phyloP scores from a whole-genome alignment of 2,113 vertebrate genomes.

The Sapayoa aenigma region DNA sequence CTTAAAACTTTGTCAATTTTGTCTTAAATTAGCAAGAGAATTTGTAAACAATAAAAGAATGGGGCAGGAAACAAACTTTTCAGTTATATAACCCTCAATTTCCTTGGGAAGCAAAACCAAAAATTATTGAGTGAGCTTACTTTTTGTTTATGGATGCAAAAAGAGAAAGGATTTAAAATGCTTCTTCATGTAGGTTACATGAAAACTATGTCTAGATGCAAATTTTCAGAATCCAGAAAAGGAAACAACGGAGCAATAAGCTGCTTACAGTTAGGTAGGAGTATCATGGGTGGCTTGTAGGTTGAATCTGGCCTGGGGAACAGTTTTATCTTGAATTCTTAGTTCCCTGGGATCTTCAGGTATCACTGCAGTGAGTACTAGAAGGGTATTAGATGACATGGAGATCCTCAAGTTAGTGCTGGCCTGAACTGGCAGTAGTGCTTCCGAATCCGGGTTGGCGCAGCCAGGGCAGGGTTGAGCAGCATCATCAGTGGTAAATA shows the following conservation, averaged over 20 bases:
- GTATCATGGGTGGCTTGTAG: neutral
- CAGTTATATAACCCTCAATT: neutral
- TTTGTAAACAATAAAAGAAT: neutral
- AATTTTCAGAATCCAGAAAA: neutral
- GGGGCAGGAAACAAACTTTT: neutral
- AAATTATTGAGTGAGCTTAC: neutral
- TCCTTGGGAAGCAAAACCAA: neutral
- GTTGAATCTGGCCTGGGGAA: neutral
- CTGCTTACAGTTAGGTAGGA: neutral
- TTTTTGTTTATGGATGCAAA: neutral
- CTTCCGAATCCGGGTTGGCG: neutral
- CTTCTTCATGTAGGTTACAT: neutral
- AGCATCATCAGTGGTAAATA: neutral
- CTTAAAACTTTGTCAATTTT: neutral
- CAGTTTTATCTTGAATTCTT: neutral
- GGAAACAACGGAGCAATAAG: neutral
- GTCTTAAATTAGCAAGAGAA: neutral
- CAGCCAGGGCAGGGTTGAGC: neutral
- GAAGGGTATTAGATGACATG: neutral
- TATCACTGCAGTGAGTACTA: neutral
- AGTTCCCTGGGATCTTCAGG: neutral
- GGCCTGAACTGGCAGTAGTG: neutral
- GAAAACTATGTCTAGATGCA: neutral
- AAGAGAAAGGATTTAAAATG: neutral
- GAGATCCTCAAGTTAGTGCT: neutral